Evolutionary conservation across 2,797 vertebrate genomes (phyloP).

Genomic region (Myiothlypis chrysogaster): DNA sequence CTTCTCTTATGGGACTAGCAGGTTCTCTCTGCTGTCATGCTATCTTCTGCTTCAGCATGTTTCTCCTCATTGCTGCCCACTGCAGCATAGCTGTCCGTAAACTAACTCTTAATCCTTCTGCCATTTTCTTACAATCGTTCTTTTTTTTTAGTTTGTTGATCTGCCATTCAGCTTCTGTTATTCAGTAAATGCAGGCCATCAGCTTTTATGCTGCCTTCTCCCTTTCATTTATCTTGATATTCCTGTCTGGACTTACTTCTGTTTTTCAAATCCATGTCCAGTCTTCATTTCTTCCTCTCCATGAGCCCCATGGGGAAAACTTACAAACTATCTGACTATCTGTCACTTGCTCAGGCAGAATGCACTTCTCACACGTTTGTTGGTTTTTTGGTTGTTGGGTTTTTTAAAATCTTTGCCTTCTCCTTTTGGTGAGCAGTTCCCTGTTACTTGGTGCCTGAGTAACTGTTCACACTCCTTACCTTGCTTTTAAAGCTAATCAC

Average conservation of each 20-base stretch:
- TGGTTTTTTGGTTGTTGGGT: neutral
- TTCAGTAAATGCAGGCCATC: neutral
- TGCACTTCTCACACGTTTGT: neutral
- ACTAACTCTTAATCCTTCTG: conserved; percentile 17
- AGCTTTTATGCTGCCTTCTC: neutral
- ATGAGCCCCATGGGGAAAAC: neutral
- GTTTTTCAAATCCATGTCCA: neutral
- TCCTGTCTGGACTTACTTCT: neutral
- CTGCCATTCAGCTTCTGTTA: conserved; percentile 5
- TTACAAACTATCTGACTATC: neutral
- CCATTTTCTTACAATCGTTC: neutral
- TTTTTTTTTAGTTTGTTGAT: conserved; percentile 19
- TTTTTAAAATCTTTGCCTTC: neutral
- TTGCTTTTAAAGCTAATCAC: neutral
- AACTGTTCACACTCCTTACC: neutral
- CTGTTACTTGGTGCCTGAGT: neutral
- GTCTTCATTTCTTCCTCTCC: neutral
- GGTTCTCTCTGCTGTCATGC: neutral
- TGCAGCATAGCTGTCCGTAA: neutral
- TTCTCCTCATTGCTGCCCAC: neutral
- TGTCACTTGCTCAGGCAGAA: neutral
- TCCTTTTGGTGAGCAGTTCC: neutral
- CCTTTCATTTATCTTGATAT: neutral
- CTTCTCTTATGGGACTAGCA: neutral
- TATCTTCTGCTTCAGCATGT: neutral